Percentiles rank a stretch among this genome's conserved stretches.
These are phyloP conservation scores for Romanogobio albipinnatus DNA, from an alignment of 2,113 vertebrate genomes.

Conservation along the genomic window DNA sequence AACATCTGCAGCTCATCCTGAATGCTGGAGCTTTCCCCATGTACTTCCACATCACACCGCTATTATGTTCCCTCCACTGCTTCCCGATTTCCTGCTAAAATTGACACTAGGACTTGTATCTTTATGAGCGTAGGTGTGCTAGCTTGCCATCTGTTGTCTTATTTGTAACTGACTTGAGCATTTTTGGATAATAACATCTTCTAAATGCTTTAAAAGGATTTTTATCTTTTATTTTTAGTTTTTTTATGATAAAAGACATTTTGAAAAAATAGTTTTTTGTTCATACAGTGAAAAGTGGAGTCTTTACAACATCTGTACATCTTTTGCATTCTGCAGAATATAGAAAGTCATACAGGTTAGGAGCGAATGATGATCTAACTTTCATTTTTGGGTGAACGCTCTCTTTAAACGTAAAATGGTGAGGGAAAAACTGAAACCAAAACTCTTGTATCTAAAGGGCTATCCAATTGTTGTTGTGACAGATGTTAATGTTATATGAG, in stretches of 20 bases:
- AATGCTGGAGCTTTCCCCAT: neutral
- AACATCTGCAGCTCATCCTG: neutral
- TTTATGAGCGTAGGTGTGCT: neutral
- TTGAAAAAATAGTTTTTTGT: neutral
- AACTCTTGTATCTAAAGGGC: conserved; percentile 46
- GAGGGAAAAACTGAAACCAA: neutral
- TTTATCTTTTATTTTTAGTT: no score
- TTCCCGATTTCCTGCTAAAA: neutral
- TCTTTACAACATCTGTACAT: neutral
- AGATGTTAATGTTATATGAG: conserved; percentile 58
- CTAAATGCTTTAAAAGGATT: neutral
- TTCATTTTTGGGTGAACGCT: neutral
- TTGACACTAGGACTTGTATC: neutral
- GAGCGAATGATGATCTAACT: neutral
- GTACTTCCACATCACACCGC: neutral
- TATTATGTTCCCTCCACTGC: neutral
- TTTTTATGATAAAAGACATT: no score
- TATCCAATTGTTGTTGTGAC: conserved; percentile 47
- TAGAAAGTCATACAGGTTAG: neutral
- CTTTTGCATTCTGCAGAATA: neutral
- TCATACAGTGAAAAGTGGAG: neutral
- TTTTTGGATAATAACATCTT: neutral
- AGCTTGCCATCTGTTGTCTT: neutral
- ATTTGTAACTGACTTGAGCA: neutral
- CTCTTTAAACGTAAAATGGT: neutral